Base-by-base conservation (phyloP, 1,140 invertebrate genomes). In the Brachionus plicatilis region DNA sequence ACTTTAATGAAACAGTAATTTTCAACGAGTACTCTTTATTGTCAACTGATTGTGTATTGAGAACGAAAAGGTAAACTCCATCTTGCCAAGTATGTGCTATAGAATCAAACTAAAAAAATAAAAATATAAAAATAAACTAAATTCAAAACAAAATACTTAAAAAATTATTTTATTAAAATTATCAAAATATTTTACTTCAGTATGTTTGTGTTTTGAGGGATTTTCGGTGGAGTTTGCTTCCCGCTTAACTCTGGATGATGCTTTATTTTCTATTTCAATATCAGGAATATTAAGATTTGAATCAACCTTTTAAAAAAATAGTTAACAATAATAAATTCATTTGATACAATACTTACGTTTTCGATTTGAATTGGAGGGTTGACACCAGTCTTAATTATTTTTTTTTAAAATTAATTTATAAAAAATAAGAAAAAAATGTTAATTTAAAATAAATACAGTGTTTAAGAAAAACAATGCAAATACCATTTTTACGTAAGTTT, bases 1-100 rank as follows among this genome's bases (percentile, higher is more conserved):
- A 92, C 86, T 91, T 90, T 91, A 94, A 88, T 14, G 85, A 76
- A 37, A 88, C 85, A 27, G 85, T 86, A 53, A 88, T 87, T 88
- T 85, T 43, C 85, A 86, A 76, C 6, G 43, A n/a, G 41, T 72
- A 20, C 65, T 56, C 56, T 68, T 66, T 5, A 47, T 14, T 45
- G 56, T 85, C 53, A 68, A 84, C 68, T 45, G 85, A 56, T 85
- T 84, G 72, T 37, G 90, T 88, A 33, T 87, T 85, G 24, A 91
- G 65, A n/a, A 91, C 85, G 70, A 91, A 88, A n/a, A 91, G 84
- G 85, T 90, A 91, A 76, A 90, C 87, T 24, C 90, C 90, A 87
- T 91, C 90, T 85, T 76, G 86, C 88, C 85, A 88, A 8, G 85
- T 86, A 45, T 86, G 85, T 8, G 86, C 80, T 41, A 87, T 66